A percentile compares a stretch with the other conserved stretches of the same genome.
phyloP scores from a whole-genome alignment of 1,140 invertebrate genomes.

The Metopolophium dirhodum region DNA sequence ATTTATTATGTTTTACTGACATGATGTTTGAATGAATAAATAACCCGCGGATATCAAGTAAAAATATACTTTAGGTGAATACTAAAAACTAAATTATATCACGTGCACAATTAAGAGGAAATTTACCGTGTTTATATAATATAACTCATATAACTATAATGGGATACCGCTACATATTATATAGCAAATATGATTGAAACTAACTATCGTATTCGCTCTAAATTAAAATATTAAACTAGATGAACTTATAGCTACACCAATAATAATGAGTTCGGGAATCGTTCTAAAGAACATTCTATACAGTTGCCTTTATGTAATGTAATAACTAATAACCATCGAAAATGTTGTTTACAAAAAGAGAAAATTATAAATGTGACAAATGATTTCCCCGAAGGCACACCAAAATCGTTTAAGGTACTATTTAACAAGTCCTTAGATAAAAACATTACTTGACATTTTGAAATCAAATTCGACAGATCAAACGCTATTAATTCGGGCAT shows the following conservation, averaged over 20 bases:
- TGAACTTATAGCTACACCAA: neutral
- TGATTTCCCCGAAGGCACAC: neutral
- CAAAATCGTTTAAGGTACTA: neutral
- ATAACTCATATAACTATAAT: neutral
- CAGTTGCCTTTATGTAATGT: neutral
- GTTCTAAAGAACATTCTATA: neutral
- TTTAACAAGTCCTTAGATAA: neutral
- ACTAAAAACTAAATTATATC: neutral
- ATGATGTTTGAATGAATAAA: neutral
- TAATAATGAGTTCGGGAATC: neutral
- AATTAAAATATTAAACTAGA: neutral
- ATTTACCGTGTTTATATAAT: neutral
- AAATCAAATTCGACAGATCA: slow-evolving; percentile 8
- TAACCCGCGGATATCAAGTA: neutral
- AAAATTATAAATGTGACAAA: slow-evolving; percentile 8
- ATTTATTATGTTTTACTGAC: neutral
- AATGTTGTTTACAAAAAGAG: slow-evolving; percentile 32
- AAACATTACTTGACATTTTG: neutral
- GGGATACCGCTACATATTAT: neutral
- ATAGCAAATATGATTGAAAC: neutral
- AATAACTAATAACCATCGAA: neutral
- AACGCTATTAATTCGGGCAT: neutral
- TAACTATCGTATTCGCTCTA: neutral
- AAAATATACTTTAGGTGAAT: neutral
- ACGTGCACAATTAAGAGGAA: neutral